phyloP scores from a whole-genome alignment of 2,888 invertebrate species.

The Spatulosminthurus flaviceps region DNA sequence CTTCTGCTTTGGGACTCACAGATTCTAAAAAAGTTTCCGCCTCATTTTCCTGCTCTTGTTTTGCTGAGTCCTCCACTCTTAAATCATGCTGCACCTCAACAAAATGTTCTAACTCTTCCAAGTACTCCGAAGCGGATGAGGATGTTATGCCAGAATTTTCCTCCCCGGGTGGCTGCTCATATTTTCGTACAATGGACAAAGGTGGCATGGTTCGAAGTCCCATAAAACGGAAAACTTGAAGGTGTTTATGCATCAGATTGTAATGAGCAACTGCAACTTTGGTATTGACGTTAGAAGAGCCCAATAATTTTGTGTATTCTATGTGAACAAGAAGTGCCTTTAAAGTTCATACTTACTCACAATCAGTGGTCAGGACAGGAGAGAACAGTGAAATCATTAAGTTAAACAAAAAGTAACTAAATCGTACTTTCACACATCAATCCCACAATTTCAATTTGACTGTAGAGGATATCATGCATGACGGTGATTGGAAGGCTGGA shows the following conservation, averaged over 20 bases:
- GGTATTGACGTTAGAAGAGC: background rate
- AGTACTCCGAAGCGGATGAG: slow-evolving; percentile 22
- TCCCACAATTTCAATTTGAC: slow-evolving; percentile 27
- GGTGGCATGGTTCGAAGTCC: slow-evolving; percentile 38
- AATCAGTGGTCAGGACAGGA: too few relatives aligned
- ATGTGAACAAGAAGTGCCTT: background rate
- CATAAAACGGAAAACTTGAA: slow-evolving; percentile 8
- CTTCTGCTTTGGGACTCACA: too few relatives aligned
- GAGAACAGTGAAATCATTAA: too few relatives aligned
- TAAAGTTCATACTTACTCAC: too few relatives aligned
- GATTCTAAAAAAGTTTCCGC: too few relatives aligned
- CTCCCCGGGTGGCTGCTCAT: slow-evolving; percentile 23
- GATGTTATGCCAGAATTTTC: slow-evolving; percentile 29
- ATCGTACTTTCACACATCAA: slow-evolving; percentile 11
- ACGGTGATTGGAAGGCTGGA: slow-evolving; percentile 34
- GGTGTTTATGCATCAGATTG: slow-evolving; percentile 23
- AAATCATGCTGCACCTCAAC: too few relatives aligned
- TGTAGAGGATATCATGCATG: slow-evolving; percentile 35
- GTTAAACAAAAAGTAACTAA: background rate
- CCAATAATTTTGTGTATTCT: slow-evolving; percentile 26
- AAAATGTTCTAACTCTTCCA: slow-evolving; percentile 26
- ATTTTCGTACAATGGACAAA: slow-evolving; percentile 23
- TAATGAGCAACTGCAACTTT: slow-evolving; percentile 34
- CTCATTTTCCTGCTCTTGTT: too few relatives aligned
- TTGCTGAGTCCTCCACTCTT: too few relatives aligned